These are phyloP conservation scores for Phasianus colchicus DNA, from an alignment of 2,113 vertebrate genomes.

Conservation along the genomic window DNA sequence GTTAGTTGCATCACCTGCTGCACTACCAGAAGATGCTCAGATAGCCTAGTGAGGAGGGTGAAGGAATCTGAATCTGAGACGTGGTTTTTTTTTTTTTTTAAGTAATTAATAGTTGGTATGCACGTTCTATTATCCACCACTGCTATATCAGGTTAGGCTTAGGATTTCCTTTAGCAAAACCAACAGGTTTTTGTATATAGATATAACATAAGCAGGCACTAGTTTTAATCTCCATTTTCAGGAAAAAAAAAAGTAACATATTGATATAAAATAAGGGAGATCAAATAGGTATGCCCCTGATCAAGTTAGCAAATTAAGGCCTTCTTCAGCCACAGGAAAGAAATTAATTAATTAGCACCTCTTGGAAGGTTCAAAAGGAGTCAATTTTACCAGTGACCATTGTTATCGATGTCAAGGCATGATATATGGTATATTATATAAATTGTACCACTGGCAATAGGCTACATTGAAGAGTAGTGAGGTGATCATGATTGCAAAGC, in stretches of 20 bases:
- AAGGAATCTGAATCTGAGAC: background rate
- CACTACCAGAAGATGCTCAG: background rate
- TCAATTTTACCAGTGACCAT: background rate
- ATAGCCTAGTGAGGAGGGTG: background rate
- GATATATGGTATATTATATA: background rate
- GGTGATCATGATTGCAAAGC: background rate
- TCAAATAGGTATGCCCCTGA: background rate
- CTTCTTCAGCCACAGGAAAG: background rate
- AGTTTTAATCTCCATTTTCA: slow-evolving; percentile 22
- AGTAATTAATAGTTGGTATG: background rate
- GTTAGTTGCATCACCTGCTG: slow-evolving; percentile 35
- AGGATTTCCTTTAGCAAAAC: background rate
- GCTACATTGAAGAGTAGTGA: background rate
- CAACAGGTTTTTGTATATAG: background rate
- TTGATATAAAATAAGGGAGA: background rate
- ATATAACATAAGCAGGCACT: background rate
- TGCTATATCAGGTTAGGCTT: background rate
- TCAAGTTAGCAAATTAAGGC: background rate
- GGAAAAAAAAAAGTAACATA: background rate
- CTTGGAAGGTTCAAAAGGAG: background rate
- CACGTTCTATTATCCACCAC: background rate
- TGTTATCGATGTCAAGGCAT: background rate
- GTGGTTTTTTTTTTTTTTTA: background rate
- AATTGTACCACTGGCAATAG: background rate
- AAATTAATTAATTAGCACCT: background rate